Evolutionary conservation across 2,797 vertebrate genomes (phyloP).

Genomic region (Amniataba percoides): DNA sequence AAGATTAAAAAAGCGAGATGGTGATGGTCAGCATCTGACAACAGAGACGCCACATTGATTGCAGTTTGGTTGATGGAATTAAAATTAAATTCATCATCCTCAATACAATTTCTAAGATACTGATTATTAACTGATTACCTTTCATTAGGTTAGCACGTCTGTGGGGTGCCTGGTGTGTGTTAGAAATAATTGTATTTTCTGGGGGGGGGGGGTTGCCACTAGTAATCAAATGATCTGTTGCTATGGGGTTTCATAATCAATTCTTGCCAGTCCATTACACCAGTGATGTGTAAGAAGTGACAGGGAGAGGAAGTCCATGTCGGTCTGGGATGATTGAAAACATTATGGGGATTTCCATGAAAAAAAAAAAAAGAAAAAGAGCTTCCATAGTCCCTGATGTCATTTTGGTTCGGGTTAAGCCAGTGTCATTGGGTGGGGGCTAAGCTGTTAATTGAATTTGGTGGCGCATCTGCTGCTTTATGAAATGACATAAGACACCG

Average conservation of each 20-base stretch:
- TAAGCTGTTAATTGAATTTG: conserved; percentile 77
- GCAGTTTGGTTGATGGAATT: conserved; percentile 45
- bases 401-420: conserved; percentile 51
- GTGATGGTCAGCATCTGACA: conserved; percentile 27
- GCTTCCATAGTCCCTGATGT: conserved; percentile 62
- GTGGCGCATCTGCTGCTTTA: conserved; percentile 69
- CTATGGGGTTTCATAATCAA: conserved; percentile 64
- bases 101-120: conserved; percentile 56
- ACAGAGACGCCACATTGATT: conserved; percentile 47
- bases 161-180: conserved; percentile 36
- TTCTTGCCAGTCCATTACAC: conserved; percentile 70
- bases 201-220: conserved; percentile 19
- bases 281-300: conserved; percentile 27
- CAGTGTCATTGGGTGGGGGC: conserved; percentile 30
- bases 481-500: conserved; percentile 57
- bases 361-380: conserved; percentile 18
- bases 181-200: conserved; percentile 65
- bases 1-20: conserved; percentile 12
- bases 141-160: conserved; percentile 58
- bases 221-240: conserved; percentile 69
- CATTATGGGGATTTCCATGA: conserved; percentile 60
- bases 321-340: conserved; percentile 61
- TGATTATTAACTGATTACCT: conserved; percentile 74
- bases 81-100: conserved; percentile 56
- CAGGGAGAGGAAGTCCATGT: conserved; percentile 37